Percentiles rank a stretch among this genome's conserved stretches.
phyloP scores from a whole-genome alignment of 2,888 invertebrate species.

The Apamea epomidion region DNA sequence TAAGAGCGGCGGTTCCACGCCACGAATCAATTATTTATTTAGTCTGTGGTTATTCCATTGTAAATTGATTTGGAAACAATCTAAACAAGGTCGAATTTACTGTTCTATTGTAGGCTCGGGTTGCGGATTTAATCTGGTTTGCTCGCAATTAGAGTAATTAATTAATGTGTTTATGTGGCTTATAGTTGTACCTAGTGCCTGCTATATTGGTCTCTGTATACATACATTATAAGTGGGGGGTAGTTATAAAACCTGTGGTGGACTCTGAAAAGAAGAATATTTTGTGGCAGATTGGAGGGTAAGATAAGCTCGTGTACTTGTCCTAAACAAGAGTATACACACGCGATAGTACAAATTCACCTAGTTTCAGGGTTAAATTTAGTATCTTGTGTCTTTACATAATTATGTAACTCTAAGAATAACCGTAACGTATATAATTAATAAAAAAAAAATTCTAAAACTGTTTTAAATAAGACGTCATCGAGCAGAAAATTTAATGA shows the following conservation, averaged over 20 bases:
- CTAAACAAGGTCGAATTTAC: slow-evolving; percentile 65
- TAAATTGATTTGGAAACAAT: slow-evolving; percentile 62
- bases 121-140: slow-evolving; percentile 54
- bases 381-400: background rate
- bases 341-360: background rate
- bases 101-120: slow-evolving; percentile 50
- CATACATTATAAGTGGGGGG: background rate
- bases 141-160: slow-evolving; percentile 59
- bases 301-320: background rate
- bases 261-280: background rate
- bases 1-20: slow-evolving; percentile 47
- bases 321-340: background rate
- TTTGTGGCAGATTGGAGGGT: background rate
- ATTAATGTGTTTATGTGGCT: slow-evolving; percentile 55
- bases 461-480: background rate
- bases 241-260: background rate
- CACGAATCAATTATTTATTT: slow-evolving; percentile 70
- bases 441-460: background rate
- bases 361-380: background rate
- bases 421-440: background rate
- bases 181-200: slow-evolving; percentile 16
- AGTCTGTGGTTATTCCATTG: slow-evolving; percentile 59
- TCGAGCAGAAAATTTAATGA: background rate
- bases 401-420: background rate
- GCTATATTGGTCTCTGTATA: background rate